phyloP scores from a whole-genome alignment of 2,113 vertebrate species.

The Ivindomyrus marchei region DNA sequence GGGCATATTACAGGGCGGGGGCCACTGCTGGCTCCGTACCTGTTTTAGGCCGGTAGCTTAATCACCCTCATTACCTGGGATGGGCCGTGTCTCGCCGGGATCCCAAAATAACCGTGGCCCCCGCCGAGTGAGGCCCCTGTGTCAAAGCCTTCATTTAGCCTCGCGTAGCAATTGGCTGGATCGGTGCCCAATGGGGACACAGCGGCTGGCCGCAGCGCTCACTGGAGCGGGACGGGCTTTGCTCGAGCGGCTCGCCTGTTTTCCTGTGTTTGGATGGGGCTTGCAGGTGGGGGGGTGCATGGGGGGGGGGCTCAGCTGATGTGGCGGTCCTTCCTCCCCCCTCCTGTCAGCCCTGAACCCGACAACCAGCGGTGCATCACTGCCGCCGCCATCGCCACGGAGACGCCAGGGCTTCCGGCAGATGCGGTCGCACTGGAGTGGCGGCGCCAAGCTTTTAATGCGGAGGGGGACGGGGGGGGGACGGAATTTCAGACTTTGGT shows the following conservation, averaged over 20 bases:
- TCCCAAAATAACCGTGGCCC: slow-evolving; percentile 12
- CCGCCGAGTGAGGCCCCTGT: background rate
- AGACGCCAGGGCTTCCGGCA: background rate
- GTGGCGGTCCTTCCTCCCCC: background rate
- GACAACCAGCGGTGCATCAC: background rate
- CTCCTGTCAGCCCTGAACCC: background rate
- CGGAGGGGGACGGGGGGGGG: no score
- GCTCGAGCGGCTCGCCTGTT: background rate
- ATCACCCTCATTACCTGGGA: slow-evolving; percentile 64
- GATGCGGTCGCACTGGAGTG: background rate
- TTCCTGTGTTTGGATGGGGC: background rate
- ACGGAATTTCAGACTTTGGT: background rate
- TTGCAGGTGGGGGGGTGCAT: background rate
- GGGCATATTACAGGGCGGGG: background rate
- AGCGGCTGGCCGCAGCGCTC: background rate
- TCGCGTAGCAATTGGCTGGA: background rate
- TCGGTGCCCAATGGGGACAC: background rate
- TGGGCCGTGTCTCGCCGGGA: slow-evolving; percentile 54
- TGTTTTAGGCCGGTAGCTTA: slow-evolving; percentile 53
- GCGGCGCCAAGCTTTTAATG: background rate
- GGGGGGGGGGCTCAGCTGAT: background rate
- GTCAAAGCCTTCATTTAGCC: slow-evolving; percentile 23
- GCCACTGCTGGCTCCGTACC: slow-evolving; percentile 4
- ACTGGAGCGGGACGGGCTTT: background rate
- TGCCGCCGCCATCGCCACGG: background rate